phyloP scores from a whole-genome alignment of 1,140 invertebrate genomes.

The Drosophila melanica region DNA sequence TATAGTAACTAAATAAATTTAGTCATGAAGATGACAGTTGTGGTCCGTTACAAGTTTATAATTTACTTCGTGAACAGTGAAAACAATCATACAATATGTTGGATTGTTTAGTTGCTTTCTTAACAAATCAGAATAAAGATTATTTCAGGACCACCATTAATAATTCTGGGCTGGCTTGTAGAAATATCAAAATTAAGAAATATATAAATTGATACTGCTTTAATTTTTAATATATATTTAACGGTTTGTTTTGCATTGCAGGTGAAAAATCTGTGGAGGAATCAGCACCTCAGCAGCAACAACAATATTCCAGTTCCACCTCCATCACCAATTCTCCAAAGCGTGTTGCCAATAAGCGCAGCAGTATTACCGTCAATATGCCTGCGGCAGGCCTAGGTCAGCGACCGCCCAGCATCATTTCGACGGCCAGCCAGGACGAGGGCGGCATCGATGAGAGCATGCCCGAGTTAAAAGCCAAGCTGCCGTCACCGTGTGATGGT shows the following conservation, averaged over 20 bases:
- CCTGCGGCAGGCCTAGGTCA: slow-evolving; percentile 87
- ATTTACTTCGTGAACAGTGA: too few species aligned
- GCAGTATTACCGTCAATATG: slow-evolving; percentile 85
- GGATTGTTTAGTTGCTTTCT: neutral
- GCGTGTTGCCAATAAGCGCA: slow-evolving; percentile 76
- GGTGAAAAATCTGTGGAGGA: slow-evolving; percentile 72
- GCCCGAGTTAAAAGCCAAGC: slow-evolving; percentile 87
- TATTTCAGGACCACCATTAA: too few species aligned
- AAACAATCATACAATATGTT: too few species aligned
- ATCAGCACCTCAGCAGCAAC: slow-evolving; percentile 35
- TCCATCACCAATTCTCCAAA: slow-evolving; percentile 60
- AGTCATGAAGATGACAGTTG: neutral
- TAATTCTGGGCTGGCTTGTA: too few species aligned
- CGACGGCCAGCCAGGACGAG: slow-evolving; percentile 86
- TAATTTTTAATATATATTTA: neutral
- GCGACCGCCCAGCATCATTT: slow-evolving; percentile 85
- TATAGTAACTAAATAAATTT: slow-evolving; percentile 5
- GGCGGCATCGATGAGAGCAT: slow-evolving; percentile 88
- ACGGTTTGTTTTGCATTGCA: slow-evolving; percentile 10
- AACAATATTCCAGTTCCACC: slow-evolving; percentile 55
- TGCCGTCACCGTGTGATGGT: slow-evolving; percentile 82
- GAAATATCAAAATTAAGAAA: too few species aligned
- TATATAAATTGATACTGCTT: too few species aligned
- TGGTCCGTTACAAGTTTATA: neutral
- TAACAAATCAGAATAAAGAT: neutral